Evolutionary conservation across 2,888 invertebrate species (phyloP), one percentile per base, ranked within the genome.

Genomic region (Ornithoptera alexandrae): DNA sequence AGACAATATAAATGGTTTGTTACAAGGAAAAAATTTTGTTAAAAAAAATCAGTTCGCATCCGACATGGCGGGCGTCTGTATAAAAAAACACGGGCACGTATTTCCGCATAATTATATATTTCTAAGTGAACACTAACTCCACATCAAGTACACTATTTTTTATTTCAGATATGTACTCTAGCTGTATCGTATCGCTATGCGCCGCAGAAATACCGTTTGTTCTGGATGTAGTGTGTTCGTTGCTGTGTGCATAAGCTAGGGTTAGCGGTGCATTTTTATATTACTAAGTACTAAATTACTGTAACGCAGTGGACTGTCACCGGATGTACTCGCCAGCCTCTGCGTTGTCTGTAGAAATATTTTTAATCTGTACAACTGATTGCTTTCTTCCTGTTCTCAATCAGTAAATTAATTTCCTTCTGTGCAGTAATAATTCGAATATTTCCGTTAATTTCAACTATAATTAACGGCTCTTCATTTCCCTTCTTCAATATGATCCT

Each of bases 221-320:
- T 75, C 73, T 70, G 63, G 58, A 59, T 39, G 24, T 73, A 56
- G 65, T 66, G 63, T 66, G 70, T 67, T 86, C 86, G 85, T 88
- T 88, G 77, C 84, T 76, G 10, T 82, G 78, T 82, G 76, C 83
- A 65, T 39, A 85, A 81, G 74, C 78, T 86, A 86, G 87, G 87
- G 84, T 88, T 88, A 88, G 85, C 71, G 81, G 84, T 86, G 90
- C 90, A 90, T 90, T 90, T 87, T 88, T 88, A 84, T 88, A 87
- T 84, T 81, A 77, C 81, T 67, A 65, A 36, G 42, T 70, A 67
- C 30, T 30, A 30, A 30, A 67, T 77, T 73, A 72, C 10, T 39
- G 8, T 39, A 39, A 39, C 10, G 39, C 39, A 39, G 10, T 70
- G 64, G 61, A 71, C 67, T 69, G 67, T 65, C 65, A 70, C 62